Evolutionary conservation across 2,113 vertebrate species (phyloP).

Genomic region (Mormoops blainvillei): DNA sequence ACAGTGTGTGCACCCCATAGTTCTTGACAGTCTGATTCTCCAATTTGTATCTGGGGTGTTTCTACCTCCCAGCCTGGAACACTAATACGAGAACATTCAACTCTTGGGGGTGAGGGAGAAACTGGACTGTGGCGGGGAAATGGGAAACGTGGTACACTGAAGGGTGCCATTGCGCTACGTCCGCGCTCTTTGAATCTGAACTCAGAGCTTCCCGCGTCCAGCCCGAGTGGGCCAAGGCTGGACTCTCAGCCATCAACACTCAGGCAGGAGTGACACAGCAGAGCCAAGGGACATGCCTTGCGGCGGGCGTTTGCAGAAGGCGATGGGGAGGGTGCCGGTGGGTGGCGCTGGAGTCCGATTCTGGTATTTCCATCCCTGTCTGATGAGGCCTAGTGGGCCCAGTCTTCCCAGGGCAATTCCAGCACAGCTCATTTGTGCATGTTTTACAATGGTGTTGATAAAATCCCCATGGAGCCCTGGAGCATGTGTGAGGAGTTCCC

Average conservation of each 20-base stretch:
- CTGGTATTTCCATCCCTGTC: constrained; percentile 74
- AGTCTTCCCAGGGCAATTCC: constrained; percentile 76
- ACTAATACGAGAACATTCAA: background rate
- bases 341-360: constrained; percentile 52
- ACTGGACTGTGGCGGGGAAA: background rate
- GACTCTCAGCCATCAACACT: too few species aligned
- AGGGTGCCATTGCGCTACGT: background rate
- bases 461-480: constrained; percentile 82
- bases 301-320: background rate
- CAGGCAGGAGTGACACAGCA: background rate
- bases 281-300: background rate
- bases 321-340: background rate
- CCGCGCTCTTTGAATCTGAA: background rate
- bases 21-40: background rate
- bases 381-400: constrained; percentile 65
- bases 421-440: constrained; percentile 79
- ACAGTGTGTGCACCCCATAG: background rate
- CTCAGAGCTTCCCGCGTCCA: background rate
- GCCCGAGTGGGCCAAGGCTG: background rate
- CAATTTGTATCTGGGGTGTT: background rate
- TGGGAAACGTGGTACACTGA: background rate
- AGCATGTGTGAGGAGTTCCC: constrained; percentile 85
- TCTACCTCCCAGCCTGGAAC: background rate
- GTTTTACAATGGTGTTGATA: constrained; percentile 86
- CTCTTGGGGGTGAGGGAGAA: background rate